Evolutionary conservation across 2,888 invertebrate species (phyloP), one percentile per base, ranked within the genome.

Genomic region (Sarcophaga caerulescens): DNA sequence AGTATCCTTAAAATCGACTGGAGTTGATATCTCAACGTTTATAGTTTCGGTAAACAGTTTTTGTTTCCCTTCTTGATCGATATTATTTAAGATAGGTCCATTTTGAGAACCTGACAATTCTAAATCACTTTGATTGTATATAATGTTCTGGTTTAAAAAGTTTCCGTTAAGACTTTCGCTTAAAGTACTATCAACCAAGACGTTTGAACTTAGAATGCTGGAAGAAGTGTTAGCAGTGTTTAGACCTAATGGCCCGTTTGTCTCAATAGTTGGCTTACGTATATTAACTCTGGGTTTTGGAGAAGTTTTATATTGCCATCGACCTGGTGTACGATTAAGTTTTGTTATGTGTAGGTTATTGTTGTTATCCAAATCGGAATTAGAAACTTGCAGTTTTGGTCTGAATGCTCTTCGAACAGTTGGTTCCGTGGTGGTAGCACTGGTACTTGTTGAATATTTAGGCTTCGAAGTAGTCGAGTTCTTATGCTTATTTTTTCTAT

Each of bases 251-350:
- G 84, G 25, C 0, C 74, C 86, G 60, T 75, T 86, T 21, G 74
- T 70, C n/a, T 86, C 86, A 44, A 74, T 35, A 12, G 77, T 94
- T 94, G 87, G 94, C 94, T 89, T 95, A 95, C 97, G 94, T 88
- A 97, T 97, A 73, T 95, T 95, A 11, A 98, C 96, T 92, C 97
- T 95, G 4, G 98, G 97, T 92, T 97, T 98, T 0, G 97, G 96
- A 35, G 97, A 96, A 12, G 97, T 97, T 93, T 97, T 97, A 93
- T 97, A 98, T 89, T 97, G 97, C 98, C 98, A 98, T 89, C 98
- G 95, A 76, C 97, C 97, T 1, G 92, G 97, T 17, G 97, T 94
- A 68, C 97, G 94, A 90, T 97, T 96, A 65, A 97, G 93, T 92
- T 97, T 97, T 90, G 97, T 96, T 93, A 97, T 97, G 91, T 96